These are phyloP conservation scores for Enteromius fasciolatus DNA, from an alignment of 2,797 vertebrate genomes.

Conservation along the genomic window DNA sequence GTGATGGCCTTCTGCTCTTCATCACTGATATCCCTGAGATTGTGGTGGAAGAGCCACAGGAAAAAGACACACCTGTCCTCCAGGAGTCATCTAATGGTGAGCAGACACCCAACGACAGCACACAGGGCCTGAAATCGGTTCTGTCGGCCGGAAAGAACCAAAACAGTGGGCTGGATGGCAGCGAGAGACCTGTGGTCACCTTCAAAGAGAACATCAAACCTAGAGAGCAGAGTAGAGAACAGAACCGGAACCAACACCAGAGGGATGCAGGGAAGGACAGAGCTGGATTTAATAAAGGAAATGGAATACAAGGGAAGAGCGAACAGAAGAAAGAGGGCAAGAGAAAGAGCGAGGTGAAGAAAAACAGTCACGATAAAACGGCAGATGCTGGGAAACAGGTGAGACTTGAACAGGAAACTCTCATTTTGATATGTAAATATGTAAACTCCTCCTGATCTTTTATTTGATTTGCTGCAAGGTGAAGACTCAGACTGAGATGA, in stretches of 20 bases:
- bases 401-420: conserved; percentile 26
- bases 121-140: conserved; percentile 88
- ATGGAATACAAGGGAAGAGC: conserved; percentile 76
- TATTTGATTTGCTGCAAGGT: conserved; percentile 74
- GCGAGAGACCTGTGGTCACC: conserved; percentile 92
- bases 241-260: conserved; percentile 76
- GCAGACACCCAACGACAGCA: conserved; percentile 76
- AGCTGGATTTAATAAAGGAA: conserved; percentile 82
- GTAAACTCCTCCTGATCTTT: background rate
- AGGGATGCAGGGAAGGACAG: conserved; percentile 86
- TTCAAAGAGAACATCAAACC: conserved; percentile 99
- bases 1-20: conserved; percentile 89
- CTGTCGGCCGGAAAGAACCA: conserved; percentile 87
- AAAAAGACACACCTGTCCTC: conserved; percentile 86
- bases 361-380: conserved; percentile 81
- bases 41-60: conserved; percentile 86
- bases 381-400: conserved; percentile 89
- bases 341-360: conserved; percentile 91
- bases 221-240: conserved; percentile 86
- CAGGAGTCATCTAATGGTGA: conserved; percentile 88
- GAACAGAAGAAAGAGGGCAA: conserved; percentile 90
- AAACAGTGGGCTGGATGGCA: conserved; percentile 82
- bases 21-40: conserved; percentile 91
- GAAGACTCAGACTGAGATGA: conserved; percentile 89
- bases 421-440: background rate